phyloP scores from a whole-genome alignment of 2,797 vertebrate genomes.

The Scomberomorus guttatus region DNA sequence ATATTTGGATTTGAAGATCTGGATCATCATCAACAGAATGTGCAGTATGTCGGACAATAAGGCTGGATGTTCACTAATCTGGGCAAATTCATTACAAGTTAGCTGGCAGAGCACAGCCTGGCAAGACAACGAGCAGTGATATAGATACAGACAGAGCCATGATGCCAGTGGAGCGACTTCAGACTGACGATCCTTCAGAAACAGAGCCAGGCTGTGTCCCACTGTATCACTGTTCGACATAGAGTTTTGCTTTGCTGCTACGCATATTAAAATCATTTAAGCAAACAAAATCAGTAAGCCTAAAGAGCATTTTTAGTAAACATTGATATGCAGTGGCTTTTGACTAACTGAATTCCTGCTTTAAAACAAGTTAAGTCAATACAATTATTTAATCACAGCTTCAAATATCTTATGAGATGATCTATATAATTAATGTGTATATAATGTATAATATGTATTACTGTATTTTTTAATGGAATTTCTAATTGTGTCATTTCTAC shows the following conservation, averaged over 20 bases:
- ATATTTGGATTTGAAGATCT: constrained; percentile 16
- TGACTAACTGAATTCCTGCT: not conserved
- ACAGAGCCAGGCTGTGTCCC: constrained; percentile 31
- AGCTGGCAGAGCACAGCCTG: constrained; percentile 53
- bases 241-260: not conserved
- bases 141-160: not conserved
- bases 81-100: constrained; percentile 49
- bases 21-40: constrained; percentile 39
- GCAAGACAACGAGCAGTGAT: constrained; percentile 21
- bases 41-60: constrained; percentile 42
- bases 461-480: not conserved
- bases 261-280: not conserved
- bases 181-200: constrained; percentile 25
- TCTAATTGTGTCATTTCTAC: not conserved
- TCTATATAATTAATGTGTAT: not conserved
- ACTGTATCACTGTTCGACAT: not conserved
- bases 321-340: not conserved
- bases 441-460: not conserved
- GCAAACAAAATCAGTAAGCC: not conserved
- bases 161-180: constrained; percentile 35
- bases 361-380: not conserved
- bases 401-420: not conserved
- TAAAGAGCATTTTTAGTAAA: not conserved
- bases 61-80: constrained; percentile 61
- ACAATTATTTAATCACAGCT: not conserved